These are phyloP conservation scores for Ptychadena robeensis DNA, from an alignment of 2,797 vertebrate species.

Conservation along the genomic window DNA sequence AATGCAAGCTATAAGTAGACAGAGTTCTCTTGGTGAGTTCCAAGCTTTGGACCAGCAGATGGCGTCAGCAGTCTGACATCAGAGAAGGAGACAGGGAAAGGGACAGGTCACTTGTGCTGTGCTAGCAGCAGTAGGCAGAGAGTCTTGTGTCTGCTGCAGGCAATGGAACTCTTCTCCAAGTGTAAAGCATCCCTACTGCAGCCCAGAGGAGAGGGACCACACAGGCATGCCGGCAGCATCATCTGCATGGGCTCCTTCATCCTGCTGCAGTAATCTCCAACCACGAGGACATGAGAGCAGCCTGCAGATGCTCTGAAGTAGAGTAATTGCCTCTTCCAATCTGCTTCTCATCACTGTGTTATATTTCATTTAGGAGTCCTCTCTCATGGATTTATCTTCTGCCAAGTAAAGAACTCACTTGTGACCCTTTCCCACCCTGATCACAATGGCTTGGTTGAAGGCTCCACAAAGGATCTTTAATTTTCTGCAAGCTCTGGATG, in stretches of 20 bases:
- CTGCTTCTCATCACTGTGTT: constrained; percentile 41
- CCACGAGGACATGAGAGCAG: constrained; percentile 17
- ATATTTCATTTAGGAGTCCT: not conserved
- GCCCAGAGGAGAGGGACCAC: constrained; percentile 17
- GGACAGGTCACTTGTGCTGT: constrained; percentile 57
- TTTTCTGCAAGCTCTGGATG: constrained; percentile 36
- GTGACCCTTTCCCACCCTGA: not conserved
- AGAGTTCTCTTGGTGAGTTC: not conserved
- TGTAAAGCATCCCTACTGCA: constrained; percentile 18
- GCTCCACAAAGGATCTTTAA: constrained; percentile 22
- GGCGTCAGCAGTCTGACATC: constrained; percentile 38
- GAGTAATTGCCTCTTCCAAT: constrained; percentile 44
- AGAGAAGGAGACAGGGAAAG: constrained; percentile 52
- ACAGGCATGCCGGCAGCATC: constrained; percentile 22
- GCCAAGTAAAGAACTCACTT: constrained; percentile 10
- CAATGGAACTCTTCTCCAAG: constrained; percentile 45
- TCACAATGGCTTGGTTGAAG: constrained; percentile 27
- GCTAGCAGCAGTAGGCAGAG: constrained; percentile 42
- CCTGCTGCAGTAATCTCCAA: constrained; percentile 21
- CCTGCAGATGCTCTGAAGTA: constrained; percentile 54
- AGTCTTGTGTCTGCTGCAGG: constrained; percentile 55
- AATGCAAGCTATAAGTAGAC: no score
- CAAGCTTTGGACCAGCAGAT: constrained; percentile 24
- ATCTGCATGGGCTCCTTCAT: constrained; percentile 20
- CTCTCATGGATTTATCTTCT: constrained; percentile 13